Evolutionary conservation across 2,797 vertebrate genomes (phyloP).

Genomic region (Mastacembelus armatus): DNA sequence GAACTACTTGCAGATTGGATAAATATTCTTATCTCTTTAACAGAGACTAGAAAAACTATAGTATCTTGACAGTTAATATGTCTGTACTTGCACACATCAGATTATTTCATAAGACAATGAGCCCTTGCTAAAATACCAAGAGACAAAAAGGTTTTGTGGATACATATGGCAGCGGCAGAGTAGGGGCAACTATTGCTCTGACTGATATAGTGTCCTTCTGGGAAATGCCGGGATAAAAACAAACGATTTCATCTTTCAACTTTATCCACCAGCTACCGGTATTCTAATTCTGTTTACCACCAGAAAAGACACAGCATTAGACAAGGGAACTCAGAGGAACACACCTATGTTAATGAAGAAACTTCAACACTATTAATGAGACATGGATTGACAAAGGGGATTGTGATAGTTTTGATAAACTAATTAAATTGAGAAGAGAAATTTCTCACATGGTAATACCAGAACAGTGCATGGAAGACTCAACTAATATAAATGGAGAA

Average conservation of each 20-base stretch:
- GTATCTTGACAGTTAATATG: too few relatives aligned
- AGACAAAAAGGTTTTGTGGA: conserved; percentile 16
- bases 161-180: conserved; percentile 15
- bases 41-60: too few relatives aligned
- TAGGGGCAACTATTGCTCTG: conserved; percentile 16
- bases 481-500: conserved; percentile 28
- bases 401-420: conserved; percentile 83
- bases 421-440: conserved; percentile 80
- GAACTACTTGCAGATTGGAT: too few relatives aligned
- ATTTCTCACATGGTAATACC: conserved; percentile 73
- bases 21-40: too few relatives aligned
- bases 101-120: neutral
- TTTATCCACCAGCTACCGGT: conserved; percentile 50
- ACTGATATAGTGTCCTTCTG: conserved; percentile 11
- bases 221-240: conserved; percentile 35
- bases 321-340: conserved; percentile 54
- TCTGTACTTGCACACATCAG: too few relatives aligned
- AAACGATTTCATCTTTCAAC: conserved; percentile 53
- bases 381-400: conserved; percentile 73
- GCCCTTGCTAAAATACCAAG: neutral
- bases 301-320: conserved; percentile 56
- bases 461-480: conserved; percentile 50
- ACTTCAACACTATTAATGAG: conserved; percentile 79
- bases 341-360: conserved; percentile 79
- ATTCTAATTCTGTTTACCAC: conserved; percentile 66